phyloP scores from a whole-genome alignment of 1,140 invertebrate genomes.

The Venturia canescens region DNA sequence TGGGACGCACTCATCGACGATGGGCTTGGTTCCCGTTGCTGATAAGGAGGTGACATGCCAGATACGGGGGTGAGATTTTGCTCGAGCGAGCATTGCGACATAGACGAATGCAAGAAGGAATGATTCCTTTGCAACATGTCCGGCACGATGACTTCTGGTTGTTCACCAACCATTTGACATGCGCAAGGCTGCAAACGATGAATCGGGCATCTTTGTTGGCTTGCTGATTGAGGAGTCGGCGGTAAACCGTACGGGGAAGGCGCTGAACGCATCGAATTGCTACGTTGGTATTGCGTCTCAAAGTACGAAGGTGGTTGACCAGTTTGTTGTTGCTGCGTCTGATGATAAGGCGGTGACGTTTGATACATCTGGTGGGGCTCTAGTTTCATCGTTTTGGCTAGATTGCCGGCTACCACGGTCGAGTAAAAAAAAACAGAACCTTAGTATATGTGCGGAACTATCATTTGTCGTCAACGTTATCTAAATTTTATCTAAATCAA shows the following conservation, averaged over 20 bases:
- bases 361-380: constrained; percentile 79
- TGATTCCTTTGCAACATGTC: constrained; percentile 35
- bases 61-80: constrained; percentile 81
- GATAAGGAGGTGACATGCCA: constrained; percentile 83
- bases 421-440: background rate
- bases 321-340: constrained; percentile 77
- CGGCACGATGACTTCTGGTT: constrained; percentile 11
- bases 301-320: constrained; percentile 76
- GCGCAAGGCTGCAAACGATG: constrained; percentile 82
- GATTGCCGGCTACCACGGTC: constrained; percentile 81
- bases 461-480: background rate
- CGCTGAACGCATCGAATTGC: constrained; percentile 73
- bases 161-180: constrained; percentile 74
- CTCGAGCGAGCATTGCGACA: constrained; percentile 46
- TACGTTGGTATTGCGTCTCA: constrained; percentile 73
- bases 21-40: constrained; percentile 80
- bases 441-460: background rate
- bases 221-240: constrained; percentile 69
- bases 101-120: constrained; percentile 41
- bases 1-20: constrained; percentile 73
- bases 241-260: constrained; percentile 76
- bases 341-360: constrained; percentile 62
- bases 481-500: too few species aligned
- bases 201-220: constrained; percentile 78
- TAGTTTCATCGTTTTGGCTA: constrained; percentile 92